Conservation (phyloP, 37 sponge, comb jelly and placozoan species). For the Halichondria panicea region DNA sequence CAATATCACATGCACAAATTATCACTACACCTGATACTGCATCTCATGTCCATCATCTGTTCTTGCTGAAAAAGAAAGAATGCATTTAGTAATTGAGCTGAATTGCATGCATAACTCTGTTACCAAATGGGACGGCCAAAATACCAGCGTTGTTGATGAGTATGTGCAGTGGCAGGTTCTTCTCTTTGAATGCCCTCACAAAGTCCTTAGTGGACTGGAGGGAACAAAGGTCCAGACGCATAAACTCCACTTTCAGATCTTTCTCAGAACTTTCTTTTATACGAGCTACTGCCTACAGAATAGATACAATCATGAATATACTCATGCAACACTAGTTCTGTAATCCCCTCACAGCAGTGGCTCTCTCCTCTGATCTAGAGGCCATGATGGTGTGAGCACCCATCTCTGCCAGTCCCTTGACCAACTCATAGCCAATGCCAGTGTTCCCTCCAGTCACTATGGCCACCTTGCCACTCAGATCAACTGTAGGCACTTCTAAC, state of each 20-base stretch:
- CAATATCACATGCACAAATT: too few relatives aligned
- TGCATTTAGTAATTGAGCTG: not conserved
- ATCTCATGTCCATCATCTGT: constrained; percentile 65
- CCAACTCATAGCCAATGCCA: constrained; percentile 86
- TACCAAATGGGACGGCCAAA: constrained; percentile 32
- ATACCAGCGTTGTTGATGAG: constrained; percentile 86
- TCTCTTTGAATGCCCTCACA: constrained; percentile 58
- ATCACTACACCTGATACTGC: constrained; percentile 49
- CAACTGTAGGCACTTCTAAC: constrained; percentile 51
- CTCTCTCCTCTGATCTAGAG: constrained; percentile 69
- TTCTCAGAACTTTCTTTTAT: constrained; percentile 31
- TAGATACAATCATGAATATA: not conserved
- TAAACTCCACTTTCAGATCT: constrained; percentile 65
- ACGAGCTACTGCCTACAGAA: constrained; percentile 11
- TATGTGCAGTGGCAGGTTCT: constrained; percentile 71
- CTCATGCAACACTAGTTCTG: not conserved
- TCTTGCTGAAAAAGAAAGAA: constrained; percentile 2
- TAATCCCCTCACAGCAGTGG: constrained; percentile 39
- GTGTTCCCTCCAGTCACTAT: constrained; percentile 84
- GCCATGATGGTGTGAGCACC: constrained; percentile 87
- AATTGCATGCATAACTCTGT: not conserved
- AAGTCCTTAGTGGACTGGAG: constrained; percentile 66
- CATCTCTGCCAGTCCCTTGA: constrained; percentile 67
- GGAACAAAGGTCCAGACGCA: constrained; percentile 73
- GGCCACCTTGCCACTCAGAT: constrained; percentile 61